Conservation (phyloP, 2,888 invertebrate genomes). For the Herminia tarsipennalis region DNA sequence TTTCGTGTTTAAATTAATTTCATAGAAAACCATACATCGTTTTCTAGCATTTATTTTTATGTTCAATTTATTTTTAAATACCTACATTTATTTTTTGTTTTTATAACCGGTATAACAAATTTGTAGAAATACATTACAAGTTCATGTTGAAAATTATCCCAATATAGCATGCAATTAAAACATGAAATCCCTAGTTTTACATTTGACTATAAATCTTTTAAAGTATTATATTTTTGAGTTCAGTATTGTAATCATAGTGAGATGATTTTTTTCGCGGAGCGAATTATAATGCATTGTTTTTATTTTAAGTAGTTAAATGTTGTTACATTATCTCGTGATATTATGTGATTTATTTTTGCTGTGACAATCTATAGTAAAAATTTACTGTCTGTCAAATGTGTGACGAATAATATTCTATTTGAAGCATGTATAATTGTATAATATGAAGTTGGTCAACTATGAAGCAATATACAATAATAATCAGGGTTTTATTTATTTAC, state of each 20-base stretch:
- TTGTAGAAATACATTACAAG: too few relatives aligned
- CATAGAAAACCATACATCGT: constrained; percentile 10
- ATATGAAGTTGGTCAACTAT: constrained; percentile 34
- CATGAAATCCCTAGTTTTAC: constrained; percentile 11
- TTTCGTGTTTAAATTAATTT: too few relatives aligned
- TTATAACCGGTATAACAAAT: background rate
- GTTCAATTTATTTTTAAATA: constrained; percentile 8
- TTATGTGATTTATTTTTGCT: constrained; percentile 81
- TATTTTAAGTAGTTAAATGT: constrained; percentile 57
- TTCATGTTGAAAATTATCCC: background rate
- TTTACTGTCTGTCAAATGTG: constrained; percentile 36
- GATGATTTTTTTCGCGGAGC: constrained; percentile 72
- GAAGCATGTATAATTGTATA: constrained; percentile 16
- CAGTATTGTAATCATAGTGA: constrained; percentile 70
- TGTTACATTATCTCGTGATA: constrained; percentile 70
- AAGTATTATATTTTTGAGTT: constrained; percentile 58
- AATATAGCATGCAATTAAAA: background rate
- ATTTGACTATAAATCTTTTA: constrained; percentile 36
- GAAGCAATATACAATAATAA: constrained; percentile 28
- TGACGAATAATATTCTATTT: constrained; percentile 14
- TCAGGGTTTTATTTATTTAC: constrained; percentile 37
- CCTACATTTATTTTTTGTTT: constrained; percentile 4
- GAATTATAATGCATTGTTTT: constrained; percentile 61
- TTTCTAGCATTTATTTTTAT: constrained; percentile 39
- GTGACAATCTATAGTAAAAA: constrained; percentile 64